Evolutionary conservation across 2,113 vertebrate genomes (phyloP), one percentile per base, ranked within the genome.

Genomic region (Ictidomys tridecemlineatus): DNA sequence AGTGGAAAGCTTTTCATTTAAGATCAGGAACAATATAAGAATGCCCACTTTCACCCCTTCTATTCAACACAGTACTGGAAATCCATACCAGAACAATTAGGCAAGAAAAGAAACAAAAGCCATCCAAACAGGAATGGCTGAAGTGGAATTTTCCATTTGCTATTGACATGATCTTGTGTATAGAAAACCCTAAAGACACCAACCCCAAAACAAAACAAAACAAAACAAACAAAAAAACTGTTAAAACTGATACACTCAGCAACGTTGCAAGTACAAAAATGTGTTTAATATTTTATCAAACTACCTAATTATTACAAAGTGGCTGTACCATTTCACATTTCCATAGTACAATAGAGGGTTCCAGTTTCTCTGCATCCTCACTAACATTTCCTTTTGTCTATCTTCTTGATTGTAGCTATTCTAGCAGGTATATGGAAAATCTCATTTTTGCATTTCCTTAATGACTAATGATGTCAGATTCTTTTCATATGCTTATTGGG

Each of bases 251-350:
- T 30, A 73, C 56, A 58, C 24, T 58, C 10, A 73, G n/a, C 30
- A 72, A 56, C 39, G 51, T 73, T 73, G n/a, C 16, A 73, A 26
- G 34, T 56, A 37, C 48, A 73, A 73, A 53, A 92, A 53, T 37
- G 17, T 74, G 30, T 92, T 58, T 76, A 95, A 10, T 77, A 34
- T 85, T 74, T 89, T 95, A 85, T 58, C 34, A 69, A 89, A 58
- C 85, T 61, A 67, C 45, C 73, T 80, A 69, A 80, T 76, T 63
- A 26, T 92, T 63, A 39, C 22, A 80, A 37, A 92, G 17, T 76
- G 37, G 18, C 8, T 84, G 5, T 2, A 42, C 34, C 56, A 85
- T 53, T 80, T 85, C 72, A 51, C 24, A 34, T 67, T 73, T 37
- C 45, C 72, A 37, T 9, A 94, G 5, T 26, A 67, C 42, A n/a